Conservation (phyloP, 53 echinoderm and acorn worm genomes). For the Zoroaster sp. region DNA sequence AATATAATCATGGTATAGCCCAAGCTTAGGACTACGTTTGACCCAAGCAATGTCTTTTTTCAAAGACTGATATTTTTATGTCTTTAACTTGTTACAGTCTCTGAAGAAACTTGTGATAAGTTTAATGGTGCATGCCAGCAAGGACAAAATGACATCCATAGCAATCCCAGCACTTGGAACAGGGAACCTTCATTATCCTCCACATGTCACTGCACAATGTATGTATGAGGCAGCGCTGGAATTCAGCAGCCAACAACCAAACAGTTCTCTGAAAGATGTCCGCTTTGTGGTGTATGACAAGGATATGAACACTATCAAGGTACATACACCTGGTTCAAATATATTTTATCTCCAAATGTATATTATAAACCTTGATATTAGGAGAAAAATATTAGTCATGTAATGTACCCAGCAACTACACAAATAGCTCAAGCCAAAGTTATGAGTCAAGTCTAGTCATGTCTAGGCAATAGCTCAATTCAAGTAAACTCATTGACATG, state of each 20-base stretch:
- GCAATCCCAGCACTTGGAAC: conserved; percentile 69
- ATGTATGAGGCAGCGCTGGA: conserved; percentile 47
- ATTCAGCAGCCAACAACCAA: conserved; percentile 57
- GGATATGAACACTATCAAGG: conserved; percentile 48
- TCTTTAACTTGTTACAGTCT: neutral
- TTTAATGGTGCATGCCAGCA: conserved; percentile 3
- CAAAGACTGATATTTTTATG: no score
- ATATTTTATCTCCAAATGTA: neutral
- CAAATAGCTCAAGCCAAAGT: no score
- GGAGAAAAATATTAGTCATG: no score
- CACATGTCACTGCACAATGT: conserved; percentile 24
- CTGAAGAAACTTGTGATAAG: conserved; percentile 17
- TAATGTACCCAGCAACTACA: no score
- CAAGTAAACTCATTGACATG: no score
- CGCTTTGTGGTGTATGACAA: conserved; percentile 66
- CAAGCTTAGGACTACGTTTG: no score
- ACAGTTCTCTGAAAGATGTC: conserved; percentile 25
- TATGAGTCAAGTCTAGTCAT: no score
- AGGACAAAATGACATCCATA: conserved; percentile 34
- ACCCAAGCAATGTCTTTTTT: no score
- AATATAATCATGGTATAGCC: no score
- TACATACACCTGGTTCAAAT: neutral
- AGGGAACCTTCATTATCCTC: conserved; percentile 49
- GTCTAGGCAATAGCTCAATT: no score
- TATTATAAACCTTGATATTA: no score